phyloP scores from a whole-genome alignment of 1,140 invertebrate genomes.

The Zophobas morio region DNA sequence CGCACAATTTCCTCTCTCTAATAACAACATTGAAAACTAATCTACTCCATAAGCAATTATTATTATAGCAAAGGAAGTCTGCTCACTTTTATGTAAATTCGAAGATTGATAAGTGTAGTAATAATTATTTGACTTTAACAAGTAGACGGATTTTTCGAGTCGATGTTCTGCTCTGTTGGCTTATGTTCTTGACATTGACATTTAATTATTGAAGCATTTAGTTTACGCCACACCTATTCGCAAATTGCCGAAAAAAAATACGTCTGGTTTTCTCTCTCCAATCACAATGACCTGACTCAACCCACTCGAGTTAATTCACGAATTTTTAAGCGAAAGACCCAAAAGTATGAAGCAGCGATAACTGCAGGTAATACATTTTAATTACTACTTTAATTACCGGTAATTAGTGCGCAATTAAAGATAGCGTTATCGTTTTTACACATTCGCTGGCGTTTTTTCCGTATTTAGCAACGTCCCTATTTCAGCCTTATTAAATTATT shows the following conservation, averaged over 20 bases:
- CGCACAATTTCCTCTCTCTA: slow-evolving; percentile 35
- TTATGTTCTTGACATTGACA: slow-evolving; percentile 41
- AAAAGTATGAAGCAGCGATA: not conserved
- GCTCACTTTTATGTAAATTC: slow-evolving; percentile 25
- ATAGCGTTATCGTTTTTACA: slow-evolving; percentile 24
- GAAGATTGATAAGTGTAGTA: slow-evolving; percentile 25
- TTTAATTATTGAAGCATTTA: slow-evolving; percentile 44
- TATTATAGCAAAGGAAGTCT: slow-evolving; percentile 18
- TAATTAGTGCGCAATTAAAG: slow-evolving; percentile 36
- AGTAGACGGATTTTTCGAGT: slow-evolving; percentile 26
- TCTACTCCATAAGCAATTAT: not conserved
- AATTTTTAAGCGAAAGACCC: slow-evolving; percentile 7
- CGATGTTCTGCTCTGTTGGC: slow-evolving; percentile 33
- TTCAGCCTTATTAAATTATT: slow-evolving; percentile 2
- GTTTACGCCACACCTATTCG: slow-evolving; percentile 24
- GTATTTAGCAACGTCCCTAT: slow-evolving; percentile 2
- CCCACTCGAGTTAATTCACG: slow-evolving; percentile 31
- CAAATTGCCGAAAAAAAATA: slow-evolving; percentile 29
- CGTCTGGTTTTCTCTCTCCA: slow-evolving; percentile 13
- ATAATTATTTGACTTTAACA: slow-evolving; percentile 28
- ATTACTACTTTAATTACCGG: slow-evolving; percentile 46
- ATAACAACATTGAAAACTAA: slow-evolving; percentile 7
- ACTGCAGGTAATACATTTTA: slow-evolving; percentile 43
- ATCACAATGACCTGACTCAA: slow-evolving; percentile 16
- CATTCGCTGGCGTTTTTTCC: slow-evolving; percentile 19